Evolutionary conservation across 2,888 invertebrate species (phyloP), one percentile per base, ranked within the genome.

Genomic region (Xestia ashworthii): DNA sequence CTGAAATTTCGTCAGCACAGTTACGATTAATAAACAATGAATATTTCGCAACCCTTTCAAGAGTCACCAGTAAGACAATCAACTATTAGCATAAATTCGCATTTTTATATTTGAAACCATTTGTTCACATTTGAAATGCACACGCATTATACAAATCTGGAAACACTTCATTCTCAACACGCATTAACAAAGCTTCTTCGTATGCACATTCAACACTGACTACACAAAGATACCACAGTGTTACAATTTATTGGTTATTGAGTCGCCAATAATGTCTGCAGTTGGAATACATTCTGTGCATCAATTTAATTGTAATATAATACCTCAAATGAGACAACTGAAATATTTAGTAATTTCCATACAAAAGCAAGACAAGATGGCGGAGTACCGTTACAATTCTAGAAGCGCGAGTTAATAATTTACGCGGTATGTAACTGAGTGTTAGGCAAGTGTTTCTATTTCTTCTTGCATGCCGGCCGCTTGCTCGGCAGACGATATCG

Each of bases 401-500:
- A 83, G 82, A 89, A 89, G 88, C 87, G 88, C 87, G 84, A 87
- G 88, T 88, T 86, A 81, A 84, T 87, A 89, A 85, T 81, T 87
- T 85, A 88, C 88, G 82, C 79, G 48, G 80, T 78, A 78, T 71
- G 72, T 76, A 73, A 81, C 81, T 82, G 85, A 84, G 87, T 91
- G 91, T 92, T 96, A 96, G 85, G 96, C 96, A 90, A 94, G 90
- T 67, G 96, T 94, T 81, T 96, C 95, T 69, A 96, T 95, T 75
- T 96, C 95, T 78, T 96, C 99, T 98, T 97, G 99, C 98, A 96
- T 98, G 98, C 99, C 98, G 9, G 92, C 76, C 46, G 93, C 60
- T 90, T 98, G 99, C 84, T 99, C 99, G 98, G 98, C 98, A 90
- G 98, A 98, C 87, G 97, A 98, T 92, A 98, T 98, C 91, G 99